Conservation (phyloP, 2,888 invertebrate species). For the Synanthedon andrenaeformis region DNA sequence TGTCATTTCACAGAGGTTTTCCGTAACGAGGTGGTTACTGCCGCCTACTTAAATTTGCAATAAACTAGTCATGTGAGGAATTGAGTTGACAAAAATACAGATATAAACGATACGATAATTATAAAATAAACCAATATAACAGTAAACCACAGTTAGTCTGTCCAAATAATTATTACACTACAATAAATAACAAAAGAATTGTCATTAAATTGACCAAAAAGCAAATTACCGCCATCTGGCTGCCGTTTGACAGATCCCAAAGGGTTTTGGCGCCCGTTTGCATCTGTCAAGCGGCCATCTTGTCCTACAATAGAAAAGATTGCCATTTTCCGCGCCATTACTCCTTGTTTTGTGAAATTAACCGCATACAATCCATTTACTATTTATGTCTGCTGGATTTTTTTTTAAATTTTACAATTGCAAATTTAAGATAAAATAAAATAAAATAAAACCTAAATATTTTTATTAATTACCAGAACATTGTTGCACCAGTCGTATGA, state of each 20-base stretch:
- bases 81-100: too few species aligned
- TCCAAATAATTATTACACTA: constrained; percentile 55
- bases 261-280: constrained; percentile 58
- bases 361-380: constrained; percentile 38
- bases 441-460: too few species aligned
- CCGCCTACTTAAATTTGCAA: too few species aligned
- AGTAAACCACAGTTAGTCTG: constrained; percentile 19
- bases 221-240: constrained; percentile 61
- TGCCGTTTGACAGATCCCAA: constrained; percentile 51
- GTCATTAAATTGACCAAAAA: constrained; percentile 48
- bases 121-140: neutral
- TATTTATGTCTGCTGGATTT: constrained; percentile 6
- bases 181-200: constrained; percentile 54
- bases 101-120: constrained; percentile 3
- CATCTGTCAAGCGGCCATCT: constrained; percentile 53
- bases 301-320: constrained; percentile 43
- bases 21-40: too few species aligned
- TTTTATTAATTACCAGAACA: too few species aligned
- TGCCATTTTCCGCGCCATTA: constrained; percentile 65
- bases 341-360: constrained; percentile 52
- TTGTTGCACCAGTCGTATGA: too few species aligned
- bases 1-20: too few species aligned
- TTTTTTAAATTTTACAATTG: constrained; percentile 12
- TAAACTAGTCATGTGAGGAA: too few species aligned
- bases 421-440: neutral